A percentile compares a stretch with the other conserved stretches of the same genome.
These are phyloP conservation scores for Barnardius zonarius DNA, from an alignment of 2,113 vertebrate genomes.

Conservation along the genomic window DNA sequence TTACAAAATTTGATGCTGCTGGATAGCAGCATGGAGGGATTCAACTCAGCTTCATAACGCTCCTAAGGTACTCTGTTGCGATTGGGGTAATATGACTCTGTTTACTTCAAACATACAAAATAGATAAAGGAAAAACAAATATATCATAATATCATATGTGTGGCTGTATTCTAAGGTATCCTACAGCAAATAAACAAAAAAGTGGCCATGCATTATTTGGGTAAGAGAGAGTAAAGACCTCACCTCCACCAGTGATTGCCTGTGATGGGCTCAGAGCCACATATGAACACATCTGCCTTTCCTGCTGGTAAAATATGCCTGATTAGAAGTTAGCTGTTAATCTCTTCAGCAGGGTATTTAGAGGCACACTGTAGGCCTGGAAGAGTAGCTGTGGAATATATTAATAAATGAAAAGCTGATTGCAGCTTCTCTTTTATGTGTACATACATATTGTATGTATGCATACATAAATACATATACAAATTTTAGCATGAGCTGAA, in stretches of 20 bases:
- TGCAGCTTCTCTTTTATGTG: background rate
- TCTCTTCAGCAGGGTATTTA: background rate
- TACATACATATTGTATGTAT: background rate
- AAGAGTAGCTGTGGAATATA: background rate
- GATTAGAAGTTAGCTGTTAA: background rate
- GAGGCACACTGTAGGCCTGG: background rate
- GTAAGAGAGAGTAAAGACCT: background rate
- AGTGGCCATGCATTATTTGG: background rate
- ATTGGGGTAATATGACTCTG: background rate
- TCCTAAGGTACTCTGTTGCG: background rate
- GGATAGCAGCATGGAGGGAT: background rate
- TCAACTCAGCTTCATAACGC: background rate
- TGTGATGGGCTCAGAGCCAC: background rate
- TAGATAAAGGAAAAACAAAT: background rate
- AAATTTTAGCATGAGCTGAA: background rate
- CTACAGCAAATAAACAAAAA: background rate
- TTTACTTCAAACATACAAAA: background rate
- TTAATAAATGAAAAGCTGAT: background rate
- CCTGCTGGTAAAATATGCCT: background rate
- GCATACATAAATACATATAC: background rate
- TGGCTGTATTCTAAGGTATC: background rate
- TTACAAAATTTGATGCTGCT: background rate
- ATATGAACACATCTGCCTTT: background rate
- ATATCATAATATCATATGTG: fast-evolving
- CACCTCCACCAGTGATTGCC: background rate